Evolutionary conservation across 2,888 invertebrate genomes (phyloP).

Genomic region (Cataglyphis cursor): DNA sequence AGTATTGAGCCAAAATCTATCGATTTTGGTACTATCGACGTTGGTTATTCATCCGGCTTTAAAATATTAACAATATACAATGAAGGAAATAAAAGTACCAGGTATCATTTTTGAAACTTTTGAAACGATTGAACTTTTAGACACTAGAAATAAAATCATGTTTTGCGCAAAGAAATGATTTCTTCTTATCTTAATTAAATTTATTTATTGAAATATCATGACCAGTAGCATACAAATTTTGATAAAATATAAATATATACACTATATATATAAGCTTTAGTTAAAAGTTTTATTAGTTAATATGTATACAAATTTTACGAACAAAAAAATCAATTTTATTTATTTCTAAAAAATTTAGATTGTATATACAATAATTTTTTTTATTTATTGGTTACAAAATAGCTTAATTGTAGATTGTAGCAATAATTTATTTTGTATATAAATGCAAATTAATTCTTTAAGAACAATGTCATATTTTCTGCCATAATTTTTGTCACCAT

Average conservation of each 20-base stretch:
- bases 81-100: constrained; percentile 84
- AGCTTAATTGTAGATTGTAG: not conserved
- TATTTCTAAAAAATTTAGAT: not conserved
- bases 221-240: not conserved
- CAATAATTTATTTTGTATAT: not conserved
- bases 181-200: not conserved
- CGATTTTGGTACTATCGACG: constrained; percentile 86
- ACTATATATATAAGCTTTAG: not conserved
- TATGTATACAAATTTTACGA: not conserved
- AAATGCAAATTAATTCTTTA: not conserved
- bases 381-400: not conserved
- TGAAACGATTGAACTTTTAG: too few species aligned
- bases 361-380: not conserved
- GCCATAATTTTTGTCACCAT: too few species aligned
- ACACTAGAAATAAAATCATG: not conserved
- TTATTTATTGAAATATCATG: not conserved
- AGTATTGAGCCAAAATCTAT: constrained; percentile 80
- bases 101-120: constrained; percentile 57
- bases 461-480: not conserved
- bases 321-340: not conserved
- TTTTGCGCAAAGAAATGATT: not conserved
- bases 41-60: constrained; percentile 84
- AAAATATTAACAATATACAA: constrained; percentile 84
- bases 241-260: not conserved
- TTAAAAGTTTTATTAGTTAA: not conserved